Evolutionary conservation across 2,888 invertebrate species (phyloP).

Genomic region (Priapulus caudatus): DNA sequence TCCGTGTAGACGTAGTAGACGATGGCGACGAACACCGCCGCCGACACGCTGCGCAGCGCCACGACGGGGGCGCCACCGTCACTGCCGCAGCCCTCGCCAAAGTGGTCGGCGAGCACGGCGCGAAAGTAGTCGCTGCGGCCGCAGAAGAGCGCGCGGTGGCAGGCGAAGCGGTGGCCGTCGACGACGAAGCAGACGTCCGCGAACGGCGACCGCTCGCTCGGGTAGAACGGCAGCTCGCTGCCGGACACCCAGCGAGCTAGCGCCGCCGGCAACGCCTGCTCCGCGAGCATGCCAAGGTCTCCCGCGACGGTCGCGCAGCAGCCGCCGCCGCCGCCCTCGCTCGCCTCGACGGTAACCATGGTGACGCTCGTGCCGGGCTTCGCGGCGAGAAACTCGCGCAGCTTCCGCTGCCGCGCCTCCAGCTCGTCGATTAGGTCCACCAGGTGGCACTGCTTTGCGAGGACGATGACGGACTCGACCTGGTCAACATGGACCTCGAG

Average conservation of each 20-base stretch:
- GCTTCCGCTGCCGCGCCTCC: constrained; percentile 33
- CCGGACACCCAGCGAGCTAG: constrained; percentile 29
- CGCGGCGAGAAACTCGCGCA: constrained; percentile 35
- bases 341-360: constrained; percentile 37
- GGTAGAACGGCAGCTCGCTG: constrained; percentile 38
- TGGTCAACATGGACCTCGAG: constrained; percentile 36
- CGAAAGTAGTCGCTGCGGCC: constrained; percentile 43
- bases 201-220: constrained; percentile 27
- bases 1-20: constrained; percentile 42
- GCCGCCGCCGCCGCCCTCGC: no score
- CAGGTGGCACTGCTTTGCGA: constrained; percentile 41
- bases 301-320: constrained; percentile 30
- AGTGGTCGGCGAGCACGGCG: constrained; percentile 31
- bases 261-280: constrained; percentile 37
- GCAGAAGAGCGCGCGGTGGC: constrained; percentile 44
- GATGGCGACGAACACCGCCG: constrained; percentile 38
- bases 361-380: constrained; percentile 39
- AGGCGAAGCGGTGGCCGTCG: constrained; percentile 37
- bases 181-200: constrained; percentile 41
- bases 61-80: constrained; percentile 32
- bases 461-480: constrained; percentile 34
- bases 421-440: constrained; percentile 31
- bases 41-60: constrained; percentile 33
- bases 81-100: constrained; percentile 14
- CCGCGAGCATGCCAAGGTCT: constrained; percentile 38